Conservation (phyloP, 2,888 invertebrate species). For the Helleia helle region DNA sequence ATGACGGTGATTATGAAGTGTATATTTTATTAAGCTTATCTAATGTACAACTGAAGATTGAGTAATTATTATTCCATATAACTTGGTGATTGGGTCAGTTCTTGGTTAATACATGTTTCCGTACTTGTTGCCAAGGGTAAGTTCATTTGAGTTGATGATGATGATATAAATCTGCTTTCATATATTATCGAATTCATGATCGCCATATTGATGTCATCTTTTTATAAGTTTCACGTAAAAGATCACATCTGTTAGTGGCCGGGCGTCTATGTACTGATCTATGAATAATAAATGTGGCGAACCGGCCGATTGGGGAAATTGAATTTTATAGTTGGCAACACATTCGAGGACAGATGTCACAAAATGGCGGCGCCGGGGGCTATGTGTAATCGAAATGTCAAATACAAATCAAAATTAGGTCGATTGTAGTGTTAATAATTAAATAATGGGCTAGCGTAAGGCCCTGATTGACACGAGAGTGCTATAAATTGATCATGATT, state of each 20-base stretch:
- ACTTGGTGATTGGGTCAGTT: too few relatives aligned
- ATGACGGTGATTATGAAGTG: too few relatives aligned
- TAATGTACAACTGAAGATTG: too few relatives aligned
- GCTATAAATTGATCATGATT: too few relatives aligned
- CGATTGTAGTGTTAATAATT: conserved; percentile 73
- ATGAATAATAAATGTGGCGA: conserved; percentile 73
- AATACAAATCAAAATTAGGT: conserved; percentile 74
- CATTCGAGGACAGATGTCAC: conserved; percentile 72
- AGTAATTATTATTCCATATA: too few relatives aligned
- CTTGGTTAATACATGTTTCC: too few relatives aligned
- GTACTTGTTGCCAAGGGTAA: too few relatives aligned
- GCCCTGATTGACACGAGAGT: conserved; percentile 17
- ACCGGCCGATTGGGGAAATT: conserved; percentile 72
- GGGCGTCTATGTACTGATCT: conserved; percentile 63
- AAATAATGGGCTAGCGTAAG: conserved; percentile 50
- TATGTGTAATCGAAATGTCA: conserved; percentile 67
- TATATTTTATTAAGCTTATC: too few relatives aligned
- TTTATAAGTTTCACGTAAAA: conserved; percentile 71
- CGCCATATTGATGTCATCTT: conserved; percentile 50
- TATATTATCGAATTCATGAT: conserved; percentile 25
- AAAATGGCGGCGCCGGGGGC: conserved; percentile 64
- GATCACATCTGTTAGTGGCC: conserved; percentile 71
- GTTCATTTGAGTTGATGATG: too few relatives aligned
- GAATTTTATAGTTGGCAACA: conserved; percentile 73
- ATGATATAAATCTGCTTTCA: not conserved